Conservation (phyloP, 2,113 vertebrate genomes). For the Camelus dromedarius region DNA sequence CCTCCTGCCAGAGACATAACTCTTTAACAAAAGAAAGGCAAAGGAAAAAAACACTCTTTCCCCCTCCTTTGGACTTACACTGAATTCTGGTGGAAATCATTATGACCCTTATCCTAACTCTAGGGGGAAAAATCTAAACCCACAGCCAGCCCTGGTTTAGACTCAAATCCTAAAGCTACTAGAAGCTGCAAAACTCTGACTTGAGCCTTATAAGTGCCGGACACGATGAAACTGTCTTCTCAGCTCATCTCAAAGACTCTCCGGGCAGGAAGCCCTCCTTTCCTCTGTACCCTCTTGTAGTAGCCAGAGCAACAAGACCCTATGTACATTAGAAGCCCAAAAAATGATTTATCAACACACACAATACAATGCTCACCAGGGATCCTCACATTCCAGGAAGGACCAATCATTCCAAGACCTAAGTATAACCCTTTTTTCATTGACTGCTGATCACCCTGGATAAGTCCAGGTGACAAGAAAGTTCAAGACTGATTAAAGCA, state of each 20-base stretch:
- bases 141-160: slow-evolving; percentile 4
- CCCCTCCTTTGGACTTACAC: background rate
- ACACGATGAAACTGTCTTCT: background rate
- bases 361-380: background rate
- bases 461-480: background rate
- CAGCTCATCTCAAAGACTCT: background rate
- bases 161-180: slow-evolving; percentile 43
- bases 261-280: background rate
- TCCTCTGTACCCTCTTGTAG: background rate
- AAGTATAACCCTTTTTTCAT: background rate
- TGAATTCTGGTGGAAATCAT: slow-evolving; percentile 41
- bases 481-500: slow-evolving; percentile 18
- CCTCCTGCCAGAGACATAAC: background rate
- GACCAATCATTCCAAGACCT: background rate
- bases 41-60: background rate
- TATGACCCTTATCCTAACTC: slow-evolving; percentile 2
- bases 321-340: background rate
- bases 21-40: background rate
- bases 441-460: background rate
- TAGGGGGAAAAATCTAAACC: background rate
- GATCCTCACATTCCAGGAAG: background rate
- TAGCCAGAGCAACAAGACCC: background rate
- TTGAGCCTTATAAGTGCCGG: background rate
- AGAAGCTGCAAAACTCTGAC: background rate
- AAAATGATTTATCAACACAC: background rate